Evolutionary conservation across 2,113 vertebrate species (phyloP).

Genomic region (Callospermophilus lateralis): DNA sequence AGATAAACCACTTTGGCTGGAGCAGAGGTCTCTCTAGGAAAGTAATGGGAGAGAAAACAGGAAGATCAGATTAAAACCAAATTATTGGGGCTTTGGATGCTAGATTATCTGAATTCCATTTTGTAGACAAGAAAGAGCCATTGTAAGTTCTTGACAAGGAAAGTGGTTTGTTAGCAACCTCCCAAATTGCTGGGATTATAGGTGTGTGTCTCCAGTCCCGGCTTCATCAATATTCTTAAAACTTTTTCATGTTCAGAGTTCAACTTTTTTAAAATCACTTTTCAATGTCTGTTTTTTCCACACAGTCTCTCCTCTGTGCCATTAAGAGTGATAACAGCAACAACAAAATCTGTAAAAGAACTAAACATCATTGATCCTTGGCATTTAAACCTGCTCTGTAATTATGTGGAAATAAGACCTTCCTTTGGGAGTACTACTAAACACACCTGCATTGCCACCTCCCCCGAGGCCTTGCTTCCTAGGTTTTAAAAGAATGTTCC

Average conservation of each 20-base stretch:
- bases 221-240: neutral
- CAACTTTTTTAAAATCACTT: neutral
- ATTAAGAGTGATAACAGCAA: neutral
- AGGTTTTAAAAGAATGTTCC: neutral
- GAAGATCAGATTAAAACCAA: neutral
- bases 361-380: neutral
- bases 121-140: neutral
- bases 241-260: slow-evolving; percentile 17
- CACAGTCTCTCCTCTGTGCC: neutral
- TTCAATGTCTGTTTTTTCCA: slow-evolving; percentile 12
- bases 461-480: neutral
- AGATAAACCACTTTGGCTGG: neutral
- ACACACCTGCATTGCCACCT: neutral
- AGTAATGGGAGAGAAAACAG: neutral
- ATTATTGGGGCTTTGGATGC: neutral
- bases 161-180: neutral
- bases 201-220: no score
- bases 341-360: neutral
- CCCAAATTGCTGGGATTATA: no score
- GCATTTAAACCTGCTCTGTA: neutral
- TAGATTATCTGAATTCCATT: neutral
- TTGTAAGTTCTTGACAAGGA: neutral
- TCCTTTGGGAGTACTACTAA: neutral
- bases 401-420: neutral
- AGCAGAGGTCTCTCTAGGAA: neutral